Evolutionary conservation across 2,797 vertebrate species (phyloP).

Genomic region (Phalanger gymnotis): DNA sequence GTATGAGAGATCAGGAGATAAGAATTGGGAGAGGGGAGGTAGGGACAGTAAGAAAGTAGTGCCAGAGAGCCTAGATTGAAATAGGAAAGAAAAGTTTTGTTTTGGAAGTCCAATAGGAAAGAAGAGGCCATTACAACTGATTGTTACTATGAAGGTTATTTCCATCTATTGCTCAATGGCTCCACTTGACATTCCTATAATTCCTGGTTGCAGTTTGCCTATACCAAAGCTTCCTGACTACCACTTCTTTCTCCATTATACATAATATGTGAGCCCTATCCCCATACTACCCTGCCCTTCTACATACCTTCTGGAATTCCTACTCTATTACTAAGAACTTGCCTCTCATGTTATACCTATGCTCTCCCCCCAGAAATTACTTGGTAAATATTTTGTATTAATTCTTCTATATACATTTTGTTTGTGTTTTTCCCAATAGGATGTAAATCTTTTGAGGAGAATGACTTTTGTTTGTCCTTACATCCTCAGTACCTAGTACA

Average conservation of each 20-base stretch:
- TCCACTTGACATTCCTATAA: neutral
- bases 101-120: neutral
- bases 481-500: neutral
- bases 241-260: neutral
- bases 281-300: neutral
- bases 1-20: neutral
- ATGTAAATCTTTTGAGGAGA: neutral
- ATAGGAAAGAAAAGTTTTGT: neutral
- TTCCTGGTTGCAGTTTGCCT: neutral
- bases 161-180: neutral
- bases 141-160: neutral
- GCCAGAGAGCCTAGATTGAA: neutral
- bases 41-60: neutral
- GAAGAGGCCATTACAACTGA: neutral
- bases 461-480: neutral
- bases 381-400: neutral
- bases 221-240: neutral
- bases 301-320: neutral
- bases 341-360: neutral
- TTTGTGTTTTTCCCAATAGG: neutral
- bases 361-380: neutral
- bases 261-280: neutral
- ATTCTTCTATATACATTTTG: neutral
- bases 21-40: neutral
- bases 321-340: neutral